Conservation (phyloP, 2,113 vertebrate genomes). For the Recurvirostra avosetta region DNA sequence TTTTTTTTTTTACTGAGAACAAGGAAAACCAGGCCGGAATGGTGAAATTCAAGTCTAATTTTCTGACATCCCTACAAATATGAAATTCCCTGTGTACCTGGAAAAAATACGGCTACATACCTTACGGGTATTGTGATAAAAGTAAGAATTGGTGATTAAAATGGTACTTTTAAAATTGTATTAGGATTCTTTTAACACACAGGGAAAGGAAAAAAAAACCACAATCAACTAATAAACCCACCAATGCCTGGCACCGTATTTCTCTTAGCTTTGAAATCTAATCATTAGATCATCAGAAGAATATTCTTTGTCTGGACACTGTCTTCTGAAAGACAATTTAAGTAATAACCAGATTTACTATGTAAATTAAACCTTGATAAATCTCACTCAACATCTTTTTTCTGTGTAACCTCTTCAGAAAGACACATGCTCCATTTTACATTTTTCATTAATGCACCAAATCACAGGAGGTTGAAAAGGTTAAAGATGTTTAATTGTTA, state of each 20-base stretch:
- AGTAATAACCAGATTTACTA: background rate
- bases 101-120: background rate
- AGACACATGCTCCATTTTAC: background rate
- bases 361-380: slow-evolving; percentile 16
- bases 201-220: background rate
- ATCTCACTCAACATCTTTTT: background rate
- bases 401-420: background rate
- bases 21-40: background rate
- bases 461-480: slow-evolving; percentile 57
- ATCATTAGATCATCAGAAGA: background rate
- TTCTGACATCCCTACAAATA: background rate
- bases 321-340: background rate
- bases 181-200: background rate
- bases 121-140: background rate
- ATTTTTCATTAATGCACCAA: slow-evolving; percentile 49
- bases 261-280: background rate
- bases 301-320: background rate
- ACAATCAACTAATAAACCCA: background rate
- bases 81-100: background rate
- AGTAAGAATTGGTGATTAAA: background rate
- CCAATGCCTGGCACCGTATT: background rate
- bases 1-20: background rate
- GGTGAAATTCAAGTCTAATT: background rate
- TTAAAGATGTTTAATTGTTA: slow-evolving; percentile 69
- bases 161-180: background rate